A percentile compares a stretch with the other conserved stretches of the same genome.
These are phyloP conservation scores for Petrocephalus microphthalmus DNA, from an alignment of 2,113 vertebrate genomes.

Conservation along the genomic window DNA sequence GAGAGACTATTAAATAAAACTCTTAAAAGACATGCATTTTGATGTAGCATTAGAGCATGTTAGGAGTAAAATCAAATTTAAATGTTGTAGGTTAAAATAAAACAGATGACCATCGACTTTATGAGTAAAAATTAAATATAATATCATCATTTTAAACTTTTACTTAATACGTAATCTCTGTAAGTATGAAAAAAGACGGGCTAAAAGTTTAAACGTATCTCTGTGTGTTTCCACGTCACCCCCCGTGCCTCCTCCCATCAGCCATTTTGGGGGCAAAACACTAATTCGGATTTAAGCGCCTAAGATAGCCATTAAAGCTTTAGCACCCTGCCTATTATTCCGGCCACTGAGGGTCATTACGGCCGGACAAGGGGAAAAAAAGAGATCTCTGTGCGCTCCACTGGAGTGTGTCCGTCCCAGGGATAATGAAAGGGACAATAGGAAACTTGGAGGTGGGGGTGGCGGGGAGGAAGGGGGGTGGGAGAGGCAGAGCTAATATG, in stretches of 20 bases:
- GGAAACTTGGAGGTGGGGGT: conserved; percentile 5
- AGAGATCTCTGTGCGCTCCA: conserved; percentile 35
- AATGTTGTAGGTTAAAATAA: not conserved
- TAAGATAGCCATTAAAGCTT: conserved; percentile 34
- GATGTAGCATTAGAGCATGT: not conserved
- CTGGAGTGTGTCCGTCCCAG: conserved; percentile 36
- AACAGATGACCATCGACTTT: not conserved
- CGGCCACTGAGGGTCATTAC: conserved; percentile 36
- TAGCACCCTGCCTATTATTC: conserved; percentile 34
- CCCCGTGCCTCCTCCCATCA: not conserved
- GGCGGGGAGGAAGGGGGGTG: conserved; percentile 11
- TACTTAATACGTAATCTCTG: not conserved
- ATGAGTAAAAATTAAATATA: not conserved
- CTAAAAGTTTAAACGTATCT: not conserved
- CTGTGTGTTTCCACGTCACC: not conserved
- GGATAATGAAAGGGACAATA: conserved; percentile 30
- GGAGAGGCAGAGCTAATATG: conserved; percentile 30
- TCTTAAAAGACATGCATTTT: not conserved
- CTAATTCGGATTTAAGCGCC: conserved; percentile 31
- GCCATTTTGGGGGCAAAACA: conserved; percentile 4
- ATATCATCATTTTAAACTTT: not conserved
- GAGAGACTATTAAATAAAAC: not conserved
- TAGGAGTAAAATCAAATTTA: not conserved
- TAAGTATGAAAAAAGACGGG: not conserved
- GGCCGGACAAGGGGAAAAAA: conserved; percentile 31